Evolutionary conservation across 2,888 invertebrate genomes (phyloP).

Genomic region (Acleris holmiana): DNA sequence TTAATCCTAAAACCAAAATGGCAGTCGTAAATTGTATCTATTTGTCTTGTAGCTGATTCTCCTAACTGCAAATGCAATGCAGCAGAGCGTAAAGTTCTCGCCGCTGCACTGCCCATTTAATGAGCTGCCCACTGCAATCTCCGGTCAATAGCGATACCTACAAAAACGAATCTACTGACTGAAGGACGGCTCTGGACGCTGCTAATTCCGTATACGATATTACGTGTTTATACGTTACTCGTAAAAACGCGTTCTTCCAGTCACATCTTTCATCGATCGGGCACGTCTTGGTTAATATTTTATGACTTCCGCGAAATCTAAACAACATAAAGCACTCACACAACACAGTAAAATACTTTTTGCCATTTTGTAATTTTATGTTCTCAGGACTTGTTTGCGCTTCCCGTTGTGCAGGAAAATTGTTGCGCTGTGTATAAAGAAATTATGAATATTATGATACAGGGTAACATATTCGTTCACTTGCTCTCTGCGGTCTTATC

Average conservation of each 20-base stretch:
- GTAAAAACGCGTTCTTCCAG: too few species aligned
- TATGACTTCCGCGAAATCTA: constrained; percentile 14
- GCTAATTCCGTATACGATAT: neutral
- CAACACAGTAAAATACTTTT: constrained; percentile 25
- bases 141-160: constrained; percentile 23
- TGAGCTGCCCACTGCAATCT: constrained; percentile 24
- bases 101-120: constrained; percentile 18
- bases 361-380: constrained; percentile 21
- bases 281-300: constrained; percentile 13
- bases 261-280: too few species aligned
- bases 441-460: constrained; percentile 33
- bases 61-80: constrained; percentile 26
- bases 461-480: constrained; percentile 29
- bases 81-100: constrained; percentile 22
- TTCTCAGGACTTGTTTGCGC: constrained; percentile 6
- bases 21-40: neutral
- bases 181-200: neutral
- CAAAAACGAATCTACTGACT: constrained; percentile 10
- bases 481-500: constrained; percentile 30
- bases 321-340: constrained; percentile 36
- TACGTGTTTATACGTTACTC: neutral
- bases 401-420: constrained; percentile 16
- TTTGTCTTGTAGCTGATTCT: constrained; percentile 17
- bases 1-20: too few species aligned
- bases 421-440: constrained; percentile 30